phyloP scores from a whole-genome alignment of 2,113 vertebrate genomes.

The Sisor rabdophorus region DNA sequence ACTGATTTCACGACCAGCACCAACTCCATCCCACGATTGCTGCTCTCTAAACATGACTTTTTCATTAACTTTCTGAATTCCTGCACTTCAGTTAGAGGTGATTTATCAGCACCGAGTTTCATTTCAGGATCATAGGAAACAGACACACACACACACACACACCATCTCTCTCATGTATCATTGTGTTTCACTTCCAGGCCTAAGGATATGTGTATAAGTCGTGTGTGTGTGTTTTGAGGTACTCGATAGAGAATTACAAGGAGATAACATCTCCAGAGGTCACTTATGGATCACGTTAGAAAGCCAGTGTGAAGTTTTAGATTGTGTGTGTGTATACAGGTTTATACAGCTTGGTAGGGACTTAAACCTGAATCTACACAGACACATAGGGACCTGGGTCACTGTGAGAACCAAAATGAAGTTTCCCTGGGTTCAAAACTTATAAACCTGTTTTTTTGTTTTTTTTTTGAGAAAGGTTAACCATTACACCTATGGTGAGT shows the following conservation, averaged over 20 bases:
- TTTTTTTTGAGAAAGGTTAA: no score
- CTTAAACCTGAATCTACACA: no score
- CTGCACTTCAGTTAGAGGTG: conserved; percentile 73
- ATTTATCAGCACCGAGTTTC: conserved; percentile 76
- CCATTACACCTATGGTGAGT: no score
- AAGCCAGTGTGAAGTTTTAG: conserved; percentile 43
- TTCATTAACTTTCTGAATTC: conserved; percentile 84
- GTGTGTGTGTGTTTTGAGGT: conserved; percentile 36
- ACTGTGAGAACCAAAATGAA: no score
- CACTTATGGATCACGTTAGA: conserved; percentile 50
- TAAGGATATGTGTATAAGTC: conserved; percentile 33
- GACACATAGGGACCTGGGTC: no score
- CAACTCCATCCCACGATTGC: conserved; percentile 2
- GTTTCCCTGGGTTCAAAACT: no score
- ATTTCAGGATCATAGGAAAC: conserved; percentile 76
- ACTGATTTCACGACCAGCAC: conserved; percentile 43
- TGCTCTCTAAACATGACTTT: conserved; percentile 75
- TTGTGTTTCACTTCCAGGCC: conserved; percentile 58
- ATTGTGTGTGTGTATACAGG: conserved; percentile 34
- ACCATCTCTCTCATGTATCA: conserved; percentile 60
- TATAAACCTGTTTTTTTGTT: no score
- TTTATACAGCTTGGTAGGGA: no score
- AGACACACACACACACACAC: conserved; percentile 59
- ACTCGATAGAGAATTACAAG: conserved; percentile 43
- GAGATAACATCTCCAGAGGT: conserved; percentile 50